Conservation (phyloP, 2,113 vertebrate species). For the Pleuronectes platessa region DNA sequence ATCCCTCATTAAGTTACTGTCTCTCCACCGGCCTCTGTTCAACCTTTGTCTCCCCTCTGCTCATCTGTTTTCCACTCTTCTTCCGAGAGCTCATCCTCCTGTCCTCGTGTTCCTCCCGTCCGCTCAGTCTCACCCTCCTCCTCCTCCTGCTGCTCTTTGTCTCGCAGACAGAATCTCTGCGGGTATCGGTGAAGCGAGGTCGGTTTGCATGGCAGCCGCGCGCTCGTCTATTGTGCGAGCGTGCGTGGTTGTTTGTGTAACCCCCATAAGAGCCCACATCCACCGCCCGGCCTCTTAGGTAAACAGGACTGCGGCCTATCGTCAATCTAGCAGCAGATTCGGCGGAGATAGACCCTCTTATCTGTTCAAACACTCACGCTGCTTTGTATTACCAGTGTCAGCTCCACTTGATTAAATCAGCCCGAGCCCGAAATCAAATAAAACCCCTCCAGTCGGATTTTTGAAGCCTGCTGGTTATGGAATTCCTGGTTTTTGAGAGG, state of each 20-base stretch:
- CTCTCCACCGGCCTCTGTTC: slow-evolving; percentile 47
- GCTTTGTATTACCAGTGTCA: slow-evolving; percentile 66
- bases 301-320: slow-evolving; percentile 65
- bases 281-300: slow-evolving; percentile 63
- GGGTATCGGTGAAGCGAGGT: slow-evolving; percentile 10
- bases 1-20: slow-evolving; percentile 17
- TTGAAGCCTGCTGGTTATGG: slow-evolving; percentile 41
- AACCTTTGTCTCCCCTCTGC: slow-evolving; percentile 30
- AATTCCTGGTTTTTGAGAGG: slow-evolving; percentile 32
- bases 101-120: slow-evolving; percentile 6
- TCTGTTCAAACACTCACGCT: slow-evolving; percentile 67
- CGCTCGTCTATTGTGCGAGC: slow-evolving; percentile 30
- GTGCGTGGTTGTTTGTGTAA: slow-evolving; percentile 68
- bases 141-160: slow-evolving; percentile 41
- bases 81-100: slow-evolving; percentile 4
- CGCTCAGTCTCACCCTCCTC: background rate
- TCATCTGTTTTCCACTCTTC: slow-evolving; percentile 54
- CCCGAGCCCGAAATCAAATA: slow-evolving; percentile 71
- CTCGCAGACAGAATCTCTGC: slow-evolving; percentile 8
- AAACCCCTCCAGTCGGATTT: slow-evolving; percentile 61
- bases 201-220: background rate
- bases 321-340: slow-evolving; percentile 51
- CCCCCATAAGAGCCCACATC: slow-evolving; percentile 68
- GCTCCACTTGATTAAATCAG: slow-evolving; percentile 73
- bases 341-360: slow-evolving; percentile 58